phyloP scores from a whole-genome alignment of 2,888 invertebrate genomes.

The Monochamus alternatus region DNA sequence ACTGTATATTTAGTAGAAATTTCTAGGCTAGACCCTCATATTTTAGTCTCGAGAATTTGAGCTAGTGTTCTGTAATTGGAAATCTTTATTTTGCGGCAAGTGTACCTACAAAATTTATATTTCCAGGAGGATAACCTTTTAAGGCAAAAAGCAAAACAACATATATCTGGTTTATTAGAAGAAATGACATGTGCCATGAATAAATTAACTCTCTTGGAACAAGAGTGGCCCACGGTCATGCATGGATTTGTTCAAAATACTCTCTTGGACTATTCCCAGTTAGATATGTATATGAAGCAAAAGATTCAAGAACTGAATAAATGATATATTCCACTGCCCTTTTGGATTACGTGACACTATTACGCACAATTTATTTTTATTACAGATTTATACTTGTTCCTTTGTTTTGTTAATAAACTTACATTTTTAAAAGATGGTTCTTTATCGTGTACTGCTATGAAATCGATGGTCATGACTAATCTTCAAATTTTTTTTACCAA shows the following conservation, averaged over 20 bases:
- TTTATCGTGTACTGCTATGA: no score
- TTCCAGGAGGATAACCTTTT: slow-evolving; percentile 81
- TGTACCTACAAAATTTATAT: no score
- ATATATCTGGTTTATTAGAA: slow-evolving; percentile 81
- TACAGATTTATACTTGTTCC: slow-evolving; percentile 33
- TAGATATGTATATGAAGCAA: slow-evolving; percentile 85
- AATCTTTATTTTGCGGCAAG: no score
- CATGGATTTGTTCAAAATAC: slow-evolving; percentile 85
- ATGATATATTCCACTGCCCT: slow-evolving; percentile 37
- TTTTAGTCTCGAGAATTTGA: no score
- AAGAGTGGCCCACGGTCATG: slow-evolving; percentile 85
- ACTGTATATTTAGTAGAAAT: no score
- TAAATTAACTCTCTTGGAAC: slow-evolving; percentile 82
- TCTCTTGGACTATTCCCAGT: slow-evolving; percentile 84
- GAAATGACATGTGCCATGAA: slow-evolving; percentile 84
- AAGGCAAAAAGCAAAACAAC: slow-evolving; percentile 83
- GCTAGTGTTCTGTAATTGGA: no score
- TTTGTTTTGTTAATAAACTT: slow-evolving; percentile 32
- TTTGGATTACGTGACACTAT: slow-evolving; percentile 20
- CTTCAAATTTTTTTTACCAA: no score
- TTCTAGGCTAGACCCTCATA: no score
- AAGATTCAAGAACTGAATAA: slow-evolving; percentile 74
- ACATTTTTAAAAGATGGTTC: slow-evolving; percentile 18
- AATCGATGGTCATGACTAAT: no score
- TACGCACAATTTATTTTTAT: slow-evolving; percentile 29